A percentile compares a stretch with the other conserved stretches of the same genome.
These are phyloP conservation scores for Meriones unguiculatus DNA, from an alignment of 2,113 vertebrate genomes.

Conservation along the genomic window DNA sequence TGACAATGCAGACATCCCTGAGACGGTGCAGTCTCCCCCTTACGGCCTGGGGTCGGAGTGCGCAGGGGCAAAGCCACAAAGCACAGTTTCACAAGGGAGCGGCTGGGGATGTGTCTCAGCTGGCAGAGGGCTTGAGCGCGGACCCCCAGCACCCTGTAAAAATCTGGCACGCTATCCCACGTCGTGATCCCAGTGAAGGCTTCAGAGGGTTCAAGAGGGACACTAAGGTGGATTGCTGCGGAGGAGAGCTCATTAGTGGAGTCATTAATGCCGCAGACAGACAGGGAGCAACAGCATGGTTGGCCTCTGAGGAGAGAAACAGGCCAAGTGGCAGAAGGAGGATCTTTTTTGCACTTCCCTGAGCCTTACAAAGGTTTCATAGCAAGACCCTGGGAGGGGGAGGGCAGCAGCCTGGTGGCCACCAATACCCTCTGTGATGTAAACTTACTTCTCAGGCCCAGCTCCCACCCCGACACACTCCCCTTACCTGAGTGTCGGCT, in stretches of 20 bases:
- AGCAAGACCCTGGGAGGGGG: background rate
- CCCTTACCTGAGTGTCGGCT: too few relatives aligned
- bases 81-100: background rate
- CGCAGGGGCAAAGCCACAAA: background rate
- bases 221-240: background rate
- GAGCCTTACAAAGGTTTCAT: background rate
- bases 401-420: background rate
- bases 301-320: background rate
- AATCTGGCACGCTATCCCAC: background rate
- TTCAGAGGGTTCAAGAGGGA: background rate
- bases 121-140: background rate
- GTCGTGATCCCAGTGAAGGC: background rate
- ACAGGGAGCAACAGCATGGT: background rate
- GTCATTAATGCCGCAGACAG: background rate
- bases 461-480: background rate
- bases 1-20: too few relatives aligned
- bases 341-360: background rate
- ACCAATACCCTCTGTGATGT: background rate
- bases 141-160: background rate
- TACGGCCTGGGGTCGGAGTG: background rate
- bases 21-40: background rate
- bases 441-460: background rate
- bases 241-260: background rate
- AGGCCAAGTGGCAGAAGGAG: background rate
- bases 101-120: background rate